A percentile compares a stretch with the other conserved stretches of the same genome.
Conservation (phyloP, 2,797 vertebrate species). For the Acestrorhynchus altus region DNA sequence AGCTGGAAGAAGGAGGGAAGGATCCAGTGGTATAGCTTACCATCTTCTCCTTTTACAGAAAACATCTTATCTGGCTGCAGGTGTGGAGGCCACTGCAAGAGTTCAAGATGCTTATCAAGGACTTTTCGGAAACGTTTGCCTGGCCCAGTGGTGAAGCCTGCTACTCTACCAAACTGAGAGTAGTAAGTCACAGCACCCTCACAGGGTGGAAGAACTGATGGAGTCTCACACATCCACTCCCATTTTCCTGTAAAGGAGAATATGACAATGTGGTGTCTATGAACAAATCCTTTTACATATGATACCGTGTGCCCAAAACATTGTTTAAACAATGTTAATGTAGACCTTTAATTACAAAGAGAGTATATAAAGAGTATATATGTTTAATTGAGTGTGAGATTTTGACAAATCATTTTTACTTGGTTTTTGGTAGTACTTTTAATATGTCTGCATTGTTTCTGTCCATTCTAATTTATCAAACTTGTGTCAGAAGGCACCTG, state of each 20-base stretch:
- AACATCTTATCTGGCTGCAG: constrained; percentile 72
- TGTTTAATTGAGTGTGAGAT: no score
- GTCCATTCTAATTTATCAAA: no score
- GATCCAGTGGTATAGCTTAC: constrained; percentile 84
- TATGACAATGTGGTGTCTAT: not conserved
- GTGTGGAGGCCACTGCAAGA: constrained; percentile 82
- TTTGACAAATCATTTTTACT: no score
- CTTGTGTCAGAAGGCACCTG: no score
- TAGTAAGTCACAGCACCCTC: constrained; percentile 80
- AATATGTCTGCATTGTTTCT: no score
- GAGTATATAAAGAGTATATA: no score
- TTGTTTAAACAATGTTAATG: no score
- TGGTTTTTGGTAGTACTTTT: no score
- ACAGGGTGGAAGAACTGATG: constrained; percentile 81
- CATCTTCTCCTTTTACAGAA: constrained; percentile 75
- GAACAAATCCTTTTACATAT: not conserved
- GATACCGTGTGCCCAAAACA: no score
- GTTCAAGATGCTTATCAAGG: constrained; percentile 77
- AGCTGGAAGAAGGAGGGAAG: constrained; percentile 90
- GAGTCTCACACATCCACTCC: constrained; percentile 84
- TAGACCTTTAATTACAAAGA: no score
- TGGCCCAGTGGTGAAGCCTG: constrained; percentile 74
- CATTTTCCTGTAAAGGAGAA: constrained; percentile 78
- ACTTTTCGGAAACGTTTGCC: constrained; percentile 77
- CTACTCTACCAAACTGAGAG: constrained; percentile 78